These are phyloP conservation scores for Thermophis baileyi DNA, from an alignment of 2,113 vertebrate genomes.

Conservation along the genomic window DNA sequence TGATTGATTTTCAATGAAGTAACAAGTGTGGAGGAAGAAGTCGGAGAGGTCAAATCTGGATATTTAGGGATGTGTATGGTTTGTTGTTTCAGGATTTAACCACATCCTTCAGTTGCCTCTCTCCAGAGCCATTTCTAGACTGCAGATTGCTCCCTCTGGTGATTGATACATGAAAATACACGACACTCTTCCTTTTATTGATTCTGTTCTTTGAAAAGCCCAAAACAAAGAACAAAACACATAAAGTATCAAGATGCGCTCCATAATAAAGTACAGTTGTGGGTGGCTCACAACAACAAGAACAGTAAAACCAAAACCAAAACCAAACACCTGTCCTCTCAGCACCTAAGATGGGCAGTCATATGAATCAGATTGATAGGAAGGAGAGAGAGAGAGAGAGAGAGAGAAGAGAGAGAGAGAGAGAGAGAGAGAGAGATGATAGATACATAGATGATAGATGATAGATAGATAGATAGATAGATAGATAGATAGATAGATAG, in stretches of 20 bases:
- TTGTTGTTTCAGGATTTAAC: neutral
- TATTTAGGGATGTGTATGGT: neutral
- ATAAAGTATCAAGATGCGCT: neutral
- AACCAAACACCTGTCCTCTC: neutral
- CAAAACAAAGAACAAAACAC: neutral
- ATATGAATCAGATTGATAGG: neutral
- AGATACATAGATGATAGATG: too few species aligned
- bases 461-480: too few species aligned
- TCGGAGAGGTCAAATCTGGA: neutral
- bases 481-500: neutral
- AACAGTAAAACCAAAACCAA: neutral
- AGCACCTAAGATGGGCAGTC: neutral
- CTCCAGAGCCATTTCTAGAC: neutral
- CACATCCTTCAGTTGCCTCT: neutral
- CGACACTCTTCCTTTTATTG: neutral
- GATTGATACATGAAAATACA: neutral
- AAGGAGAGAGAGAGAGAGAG: neutral
- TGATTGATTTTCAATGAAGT: neutral
- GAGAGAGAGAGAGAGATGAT: neutral
- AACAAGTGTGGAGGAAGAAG: neutral
- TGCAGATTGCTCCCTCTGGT: neutral
- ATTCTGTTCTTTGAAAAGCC: neutral
- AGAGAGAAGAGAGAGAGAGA: neutral
- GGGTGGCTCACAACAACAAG: neutral
- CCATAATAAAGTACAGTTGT: neutral